phyloP scores from a whole-genome alignment of 2,888 invertebrate genomes.

The Calephelis perditalis region DNA sequence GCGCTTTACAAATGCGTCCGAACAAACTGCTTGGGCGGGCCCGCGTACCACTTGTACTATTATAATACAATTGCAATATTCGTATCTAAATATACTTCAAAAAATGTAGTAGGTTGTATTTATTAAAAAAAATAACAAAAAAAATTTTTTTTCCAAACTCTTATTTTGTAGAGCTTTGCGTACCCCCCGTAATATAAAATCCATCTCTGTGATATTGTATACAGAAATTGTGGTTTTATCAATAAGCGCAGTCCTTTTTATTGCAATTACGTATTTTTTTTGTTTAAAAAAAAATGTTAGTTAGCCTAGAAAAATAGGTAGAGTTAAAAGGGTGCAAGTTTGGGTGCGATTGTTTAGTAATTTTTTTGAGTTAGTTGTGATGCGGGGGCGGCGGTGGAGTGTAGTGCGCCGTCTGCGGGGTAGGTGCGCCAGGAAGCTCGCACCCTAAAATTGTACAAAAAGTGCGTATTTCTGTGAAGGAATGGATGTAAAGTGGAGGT shows the following conservation, averaged over 20 bases:
- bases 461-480: constrained; percentile 50
- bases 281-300: constrained; percentile 29
- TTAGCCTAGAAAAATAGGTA: constrained; percentile 38
- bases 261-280: constrained; percentile 18
- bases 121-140: constrained; percentile 8
- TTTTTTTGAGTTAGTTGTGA: constrained; percentile 49
- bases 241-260: not conserved
- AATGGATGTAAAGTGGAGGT: constrained; percentile 50
- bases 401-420: constrained; percentile 22
- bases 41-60: constrained; percentile 23
- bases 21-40: constrained; percentile 49
- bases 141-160: not conserved
- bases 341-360: constrained; percentile 46
- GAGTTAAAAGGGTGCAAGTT: constrained; percentile 34
- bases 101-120: not conserved
- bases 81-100: not conserved
- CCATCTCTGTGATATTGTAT: not conserved
- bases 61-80: not conserved
- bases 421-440: constrained; percentile 53
- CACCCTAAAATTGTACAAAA: constrained; percentile 63
- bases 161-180: not conserved
- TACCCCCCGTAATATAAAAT: not conserved
- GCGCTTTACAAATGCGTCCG: constrained; percentile 32
- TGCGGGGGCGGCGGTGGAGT: constrained; percentile 18
- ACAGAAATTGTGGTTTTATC: not conserved